A percentile compares a stretch with the other conserved stretches of the same genome.
Conservation (phyloP, 2,113 vertebrate species). For the Pterocles burchelli region DNA sequence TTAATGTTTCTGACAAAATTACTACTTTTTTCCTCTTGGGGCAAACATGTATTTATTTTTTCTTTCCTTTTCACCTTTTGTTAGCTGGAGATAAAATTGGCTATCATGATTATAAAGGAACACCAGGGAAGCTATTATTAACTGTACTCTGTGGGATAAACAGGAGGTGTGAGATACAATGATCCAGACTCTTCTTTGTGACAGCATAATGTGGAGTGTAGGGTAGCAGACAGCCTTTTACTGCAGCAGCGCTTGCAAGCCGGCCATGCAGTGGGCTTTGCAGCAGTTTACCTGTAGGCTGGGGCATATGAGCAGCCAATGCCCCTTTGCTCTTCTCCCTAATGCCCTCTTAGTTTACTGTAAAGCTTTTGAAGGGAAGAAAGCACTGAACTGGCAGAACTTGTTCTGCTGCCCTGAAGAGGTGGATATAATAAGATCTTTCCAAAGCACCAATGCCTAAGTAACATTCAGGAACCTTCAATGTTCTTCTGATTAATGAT, state of each 20-base stretch:
- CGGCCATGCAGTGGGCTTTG: neutral
- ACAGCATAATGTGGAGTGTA: neutral
- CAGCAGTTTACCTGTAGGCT: neutral
- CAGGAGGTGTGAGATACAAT: slow-evolving; percentile 23
- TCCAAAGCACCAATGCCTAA: accelerated
- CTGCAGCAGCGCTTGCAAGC: neutral
- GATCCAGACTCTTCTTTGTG: slow-evolving; percentile 3
- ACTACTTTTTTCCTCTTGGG: neutral
- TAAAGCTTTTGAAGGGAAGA: neutral
- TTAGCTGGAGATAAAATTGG: neutral
- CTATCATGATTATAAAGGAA: neutral
- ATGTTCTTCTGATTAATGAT: neutral
- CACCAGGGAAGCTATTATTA: slow-evolving; percentile 23
- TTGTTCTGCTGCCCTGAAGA: neutral
- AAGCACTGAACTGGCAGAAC: neutral
- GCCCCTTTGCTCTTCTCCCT: neutral
- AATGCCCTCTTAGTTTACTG: neutral
- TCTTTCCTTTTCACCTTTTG: neutral
- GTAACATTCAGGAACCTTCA: neutral
- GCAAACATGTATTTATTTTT: neutral
- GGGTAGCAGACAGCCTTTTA: neutral
- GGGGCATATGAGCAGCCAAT: neutral
- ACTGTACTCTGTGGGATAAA: neutral
- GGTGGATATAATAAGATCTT: neutral
- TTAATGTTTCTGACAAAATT: neutral